Evolutionary conservation across 2,888 invertebrate genomes (phyloP).

Genomic region (Lepidochrysops patricia): DNA sequence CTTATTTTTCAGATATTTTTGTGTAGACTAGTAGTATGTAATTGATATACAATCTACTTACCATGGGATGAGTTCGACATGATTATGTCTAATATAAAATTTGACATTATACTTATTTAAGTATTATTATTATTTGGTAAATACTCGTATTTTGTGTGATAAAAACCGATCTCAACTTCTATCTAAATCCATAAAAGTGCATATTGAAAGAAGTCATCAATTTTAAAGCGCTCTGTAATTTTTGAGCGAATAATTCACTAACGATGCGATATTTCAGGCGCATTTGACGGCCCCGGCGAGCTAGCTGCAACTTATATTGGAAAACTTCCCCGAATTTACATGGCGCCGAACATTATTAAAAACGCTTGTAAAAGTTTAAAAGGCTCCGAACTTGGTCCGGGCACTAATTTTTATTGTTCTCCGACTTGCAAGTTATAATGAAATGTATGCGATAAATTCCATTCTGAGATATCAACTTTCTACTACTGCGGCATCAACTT

Average conservation of each 20-base stretch:
- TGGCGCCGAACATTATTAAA: conserved; percentile 63
- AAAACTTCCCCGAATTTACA: conserved; percentile 68
- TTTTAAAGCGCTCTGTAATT: not conserved
- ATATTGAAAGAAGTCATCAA: too few species aligned
- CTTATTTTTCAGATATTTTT: too few species aligned
- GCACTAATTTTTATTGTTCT: conserved; percentile 24
- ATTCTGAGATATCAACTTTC: not conserved
- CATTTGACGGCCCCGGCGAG: conserved; percentile 24
- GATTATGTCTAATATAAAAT: too few species aligned
- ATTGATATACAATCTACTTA: too few species aligned
- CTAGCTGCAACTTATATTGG: conserved; percentile 65
- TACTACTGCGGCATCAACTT: not conserved
- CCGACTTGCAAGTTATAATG: conserved; percentile 21
- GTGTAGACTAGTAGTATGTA: too few species aligned
- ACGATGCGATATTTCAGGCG: conserved; percentile 2
- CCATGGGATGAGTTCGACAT: too few species aligned
- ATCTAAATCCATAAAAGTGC: too few species aligned
- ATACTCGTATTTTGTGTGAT: too few species aligned
- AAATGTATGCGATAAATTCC: conserved; percentile 17
- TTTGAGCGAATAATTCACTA: not conserved
- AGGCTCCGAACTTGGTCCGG: conserved; percentile 23
- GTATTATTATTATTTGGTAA: too few species aligned
- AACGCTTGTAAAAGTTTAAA: conserved; percentile 48
- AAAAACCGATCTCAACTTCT: too few species aligned
- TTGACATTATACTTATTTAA: too few species aligned